Conservation (phyloP, 2,113 vertebrate genomes). For the Aegithalos caudatus region DNA sequence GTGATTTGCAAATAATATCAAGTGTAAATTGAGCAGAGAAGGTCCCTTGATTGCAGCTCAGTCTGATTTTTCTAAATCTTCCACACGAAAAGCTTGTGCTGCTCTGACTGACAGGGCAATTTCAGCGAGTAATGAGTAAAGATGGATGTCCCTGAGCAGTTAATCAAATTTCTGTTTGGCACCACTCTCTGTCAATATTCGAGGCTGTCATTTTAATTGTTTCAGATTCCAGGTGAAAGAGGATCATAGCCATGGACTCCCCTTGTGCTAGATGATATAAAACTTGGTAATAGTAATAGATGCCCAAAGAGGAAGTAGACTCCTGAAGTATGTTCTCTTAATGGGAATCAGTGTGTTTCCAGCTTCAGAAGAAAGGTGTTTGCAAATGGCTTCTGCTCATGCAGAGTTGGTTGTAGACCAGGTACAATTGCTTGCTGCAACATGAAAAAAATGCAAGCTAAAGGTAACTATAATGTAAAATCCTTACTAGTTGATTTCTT, state of each 20-base stretch:
- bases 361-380: neutral
- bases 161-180: slow-evolving; percentile 21
- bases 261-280: neutral
- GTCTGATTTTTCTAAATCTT: neutral
- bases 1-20: neutral
- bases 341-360: neutral
- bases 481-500: neutral
- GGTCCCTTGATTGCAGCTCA: neutral
- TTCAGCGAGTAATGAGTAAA: slow-evolving; percentile 1
- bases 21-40: neutral
- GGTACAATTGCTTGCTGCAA: neutral
- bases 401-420: neutral
- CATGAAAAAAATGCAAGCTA: neutral
- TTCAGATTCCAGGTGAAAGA: neutral
- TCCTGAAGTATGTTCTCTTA: neutral
- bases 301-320: neutral
- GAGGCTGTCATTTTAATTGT: slow-evolving; percentile 8
- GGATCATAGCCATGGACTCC: neutral
- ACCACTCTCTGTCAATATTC: neutral
- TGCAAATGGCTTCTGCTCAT: neutral
- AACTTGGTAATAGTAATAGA: neutral
- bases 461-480: neutral
- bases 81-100: neutral
- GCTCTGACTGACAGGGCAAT: slow-evolving; percentile 31
- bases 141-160: neutral